Percentiles rank a stretch among this genome's conserved stretches.
Conservation (phyloP, 2,888 invertebrate genomes). For the Rhagonycha lutea region DNA sequence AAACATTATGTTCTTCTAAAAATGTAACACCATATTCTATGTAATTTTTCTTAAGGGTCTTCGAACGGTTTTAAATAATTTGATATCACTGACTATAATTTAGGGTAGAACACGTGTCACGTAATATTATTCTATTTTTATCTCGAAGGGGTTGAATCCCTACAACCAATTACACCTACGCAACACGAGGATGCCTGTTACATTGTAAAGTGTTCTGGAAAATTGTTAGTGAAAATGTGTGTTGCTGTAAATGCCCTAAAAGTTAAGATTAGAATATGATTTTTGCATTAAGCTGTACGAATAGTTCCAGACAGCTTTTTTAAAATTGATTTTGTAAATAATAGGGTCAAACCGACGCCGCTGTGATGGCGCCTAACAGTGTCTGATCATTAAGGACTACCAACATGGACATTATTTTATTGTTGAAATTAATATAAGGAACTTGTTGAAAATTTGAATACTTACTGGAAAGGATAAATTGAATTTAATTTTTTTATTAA, state of each 20-base stretch:
- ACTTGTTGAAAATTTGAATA: not conserved
- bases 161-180: not conserved
- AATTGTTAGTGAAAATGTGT: not conserved
- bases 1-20: not conserved
- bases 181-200: not conserved
- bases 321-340: not conserved
- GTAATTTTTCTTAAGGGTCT: not conserved
- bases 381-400: not conserved
- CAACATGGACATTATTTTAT: not conserved
- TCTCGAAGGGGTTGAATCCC: not conserved
- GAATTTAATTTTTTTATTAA: too few relatives aligned
- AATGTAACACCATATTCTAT: too few relatives aligned
- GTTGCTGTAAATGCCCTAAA: not conserved
- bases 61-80: not conserved
- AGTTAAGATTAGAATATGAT: not conserved
- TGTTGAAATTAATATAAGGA: not conserved
- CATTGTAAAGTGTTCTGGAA: not conserved
- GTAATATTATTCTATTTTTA: not conserved
- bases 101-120: not conserved
- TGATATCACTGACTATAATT: not conserved
- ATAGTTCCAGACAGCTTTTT: not conserved
- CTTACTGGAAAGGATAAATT: too few relatives aligned
- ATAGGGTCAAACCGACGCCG: constrained; percentile 3
- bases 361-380: not conserved
- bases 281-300: not conserved